Conservation (phyloP, 2,888 invertebrate genomes). For the Mythimna lalbum region DNA sequence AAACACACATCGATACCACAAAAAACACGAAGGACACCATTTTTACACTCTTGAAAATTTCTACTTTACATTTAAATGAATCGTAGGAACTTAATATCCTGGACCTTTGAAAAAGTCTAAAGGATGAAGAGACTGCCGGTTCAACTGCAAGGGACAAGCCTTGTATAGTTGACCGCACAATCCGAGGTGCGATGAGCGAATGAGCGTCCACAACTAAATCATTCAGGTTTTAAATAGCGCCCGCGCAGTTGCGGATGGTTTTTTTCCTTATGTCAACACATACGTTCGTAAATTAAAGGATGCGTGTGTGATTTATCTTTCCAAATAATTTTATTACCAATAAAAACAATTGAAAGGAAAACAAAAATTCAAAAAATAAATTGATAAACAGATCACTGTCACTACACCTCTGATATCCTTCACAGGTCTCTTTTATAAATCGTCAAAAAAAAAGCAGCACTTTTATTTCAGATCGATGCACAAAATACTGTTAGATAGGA, state of each 20-base stretch:
- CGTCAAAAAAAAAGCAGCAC: background rate
- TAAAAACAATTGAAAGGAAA: background rate
- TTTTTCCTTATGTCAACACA: conserved; percentile 47
- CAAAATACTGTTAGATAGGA: background rate
- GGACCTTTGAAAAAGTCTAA: conserved; percentile 49
- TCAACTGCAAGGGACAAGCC: conserved; percentile 62
- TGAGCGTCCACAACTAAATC: conserved; percentile 25
- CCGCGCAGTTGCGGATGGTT: background rate
- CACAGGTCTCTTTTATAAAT: background rate
- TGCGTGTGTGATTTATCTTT: conserved; percentile 9
- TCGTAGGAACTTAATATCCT: conserved; percentile 63
- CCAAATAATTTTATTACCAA: background rate
- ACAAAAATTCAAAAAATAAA: too few relatives aligned
- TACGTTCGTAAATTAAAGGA: background rate
- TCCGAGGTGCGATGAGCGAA: conserved; percentile 52
- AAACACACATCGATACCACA: conserved; percentile 27
- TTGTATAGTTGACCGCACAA: conserved; percentile 66
- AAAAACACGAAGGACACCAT: conserved; percentile 37
- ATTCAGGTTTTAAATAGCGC: conserved; percentile 28
- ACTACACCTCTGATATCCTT: background rate
- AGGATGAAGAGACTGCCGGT: conserved; percentile 59
- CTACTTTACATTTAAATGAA: conserved; percentile 8
- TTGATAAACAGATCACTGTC: background rate
- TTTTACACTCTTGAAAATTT: conserved; percentile 11
- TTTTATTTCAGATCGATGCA: background rate